Conservation (phyloP, 2,888 invertebrate species). For the Ormia ochracea region DNA sequence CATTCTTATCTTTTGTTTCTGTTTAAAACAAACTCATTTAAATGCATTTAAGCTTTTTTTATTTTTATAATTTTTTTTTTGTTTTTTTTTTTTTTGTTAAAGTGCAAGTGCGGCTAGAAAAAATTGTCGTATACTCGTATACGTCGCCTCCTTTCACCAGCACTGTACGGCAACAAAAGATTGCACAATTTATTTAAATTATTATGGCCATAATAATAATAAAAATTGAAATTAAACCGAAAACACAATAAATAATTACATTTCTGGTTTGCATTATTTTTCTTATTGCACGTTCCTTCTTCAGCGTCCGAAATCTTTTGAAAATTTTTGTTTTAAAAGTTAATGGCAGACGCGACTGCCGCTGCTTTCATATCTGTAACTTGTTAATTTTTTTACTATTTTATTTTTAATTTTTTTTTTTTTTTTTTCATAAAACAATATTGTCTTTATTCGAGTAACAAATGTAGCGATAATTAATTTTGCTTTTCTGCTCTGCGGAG, state of each 20-base stretch:
- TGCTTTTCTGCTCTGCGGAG: not conserved
- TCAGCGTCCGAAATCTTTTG: conserved; percentile 1
- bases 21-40: conserved; percentile 37
- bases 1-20: conserved; percentile 48
- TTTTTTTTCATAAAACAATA: not conserved
- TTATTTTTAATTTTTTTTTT: not conserved
- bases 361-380: not conserved
- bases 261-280: conserved; percentile 17
- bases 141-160: not conserved
- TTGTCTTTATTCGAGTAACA: conserved; percentile 22
- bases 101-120: conserved; percentile 23
- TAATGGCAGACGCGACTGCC: conserved; percentile 12
- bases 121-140: too few relatives aligned
- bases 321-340: not conserved
- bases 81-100: conserved; percentile 27
- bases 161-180: not conserved
- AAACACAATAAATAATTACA: conserved; percentile 33
- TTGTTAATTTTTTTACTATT: too few relatives aligned
- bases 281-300: not conserved
- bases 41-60: too few relatives aligned
- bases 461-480: conserved; percentile 36
- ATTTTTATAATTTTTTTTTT: too few relatives aligned
- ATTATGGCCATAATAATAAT: conserved; percentile 29
- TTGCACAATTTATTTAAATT: conserved; percentile 36
- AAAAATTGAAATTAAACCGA: not conserved